Evolutionary conservation across 2,888 invertebrate species (phyloP), one percentile per base, ranked within the genome.

Genomic region (Caenorhabditis uteleia): DNA sequence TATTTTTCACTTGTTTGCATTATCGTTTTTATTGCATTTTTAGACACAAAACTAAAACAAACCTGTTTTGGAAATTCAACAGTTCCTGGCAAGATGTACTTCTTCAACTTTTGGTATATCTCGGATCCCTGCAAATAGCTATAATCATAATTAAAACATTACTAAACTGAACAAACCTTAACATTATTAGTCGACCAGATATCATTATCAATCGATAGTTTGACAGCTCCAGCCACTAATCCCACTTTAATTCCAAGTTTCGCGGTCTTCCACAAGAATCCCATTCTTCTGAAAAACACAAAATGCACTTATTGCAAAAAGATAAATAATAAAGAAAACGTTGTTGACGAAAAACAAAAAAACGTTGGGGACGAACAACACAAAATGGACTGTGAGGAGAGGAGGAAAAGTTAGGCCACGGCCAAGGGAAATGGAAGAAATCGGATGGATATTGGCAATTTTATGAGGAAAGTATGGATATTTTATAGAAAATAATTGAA

Each of bases 61-160:
- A 79, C 78, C 68, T 78, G 69, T 43, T 80, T 71, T 29, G 68
- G 67, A 48, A 79, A 80, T 23, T 79, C 78, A 49, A 80, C 73
- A 10, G 80, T 78, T 29, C 80, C 80, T 16, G 77, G 77, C n/a
- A 80, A 31, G 44, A 80, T 74, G 67, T 77, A 71, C 56, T 79
- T 65, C 54, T 78, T 80, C 43, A 77, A 46, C 56, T 75, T 70
- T 21, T 68, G 68, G 62, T 78, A 79, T 33, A 75, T 55, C 36
- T 75, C 72, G 16, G 69, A 68, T 27, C 78, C 76, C 67, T 74
- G 57, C n/a, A n/a, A n/a, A n/a, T n/a, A n/a, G n/a, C n/a, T n/a
- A n/a, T n/a, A n/a, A n/a, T n/a, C n/a, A n/a, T n/a, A n/a, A 54
- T 33, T 40, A 23, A 38, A 39, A 23, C 10, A 27, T 38, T 36